Evolutionary conservation across 2,888 invertebrate species (phyloP).

Genomic region (Sericinus montela): DNA sequence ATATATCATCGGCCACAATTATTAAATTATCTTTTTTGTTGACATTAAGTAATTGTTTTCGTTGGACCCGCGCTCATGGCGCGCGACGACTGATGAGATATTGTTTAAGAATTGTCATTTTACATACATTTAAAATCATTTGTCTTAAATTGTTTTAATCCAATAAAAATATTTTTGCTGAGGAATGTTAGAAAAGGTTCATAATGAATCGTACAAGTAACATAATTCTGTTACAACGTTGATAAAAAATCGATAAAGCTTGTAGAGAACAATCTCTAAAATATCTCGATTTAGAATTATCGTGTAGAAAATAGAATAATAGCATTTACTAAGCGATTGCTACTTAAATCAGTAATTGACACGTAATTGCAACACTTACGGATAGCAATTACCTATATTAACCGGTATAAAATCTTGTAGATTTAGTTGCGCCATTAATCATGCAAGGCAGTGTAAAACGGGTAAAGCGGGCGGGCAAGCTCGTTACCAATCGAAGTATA

Average conservation of each 20-base stretch:
- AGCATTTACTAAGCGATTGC: slow-evolving; percentile 10
- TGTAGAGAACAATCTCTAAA: not conserved
- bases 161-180: slow-evolving; percentile 24
- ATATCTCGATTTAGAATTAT: slow-evolving; percentile 1
- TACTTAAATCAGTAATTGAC: slow-evolving; percentile 32
- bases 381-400: slow-evolving; percentile 46
- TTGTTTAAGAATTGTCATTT: slow-evolving; percentile 56
- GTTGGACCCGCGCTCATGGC: slow-evolving; percentile 52
- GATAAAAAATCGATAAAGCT: not conserved
- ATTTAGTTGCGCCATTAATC: slow-evolving; percentile 56
- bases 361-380: slow-evolving; percentile 36
- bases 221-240: not conserved
- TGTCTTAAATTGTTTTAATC: slow-evolving; percentile 38
- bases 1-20: slow-evolving; percentile 75
- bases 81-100: slow-evolving; percentile 56
- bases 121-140: slow-evolving; percentile 49
- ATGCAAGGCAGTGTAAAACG: slow-evolving; percentile 50
- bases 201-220: slow-evolving; percentile 5
- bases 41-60: slow-evolving; percentile 78
- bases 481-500: slow-evolving; percentile 65
- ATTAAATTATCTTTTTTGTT: slow-evolving; percentile 78
- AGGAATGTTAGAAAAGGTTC: too few species aligned
- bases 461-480: slow-evolving; percentile 38
- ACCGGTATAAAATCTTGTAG: slow-evolving; percentile 51
- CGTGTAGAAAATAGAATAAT: slow-evolving; percentile 8